A percentile compares a stretch with the other conserved stretches of the same genome.
Conservation (phyloP, 2,888 invertebrate species). For the Drosophila atroscutellata region DNA sequence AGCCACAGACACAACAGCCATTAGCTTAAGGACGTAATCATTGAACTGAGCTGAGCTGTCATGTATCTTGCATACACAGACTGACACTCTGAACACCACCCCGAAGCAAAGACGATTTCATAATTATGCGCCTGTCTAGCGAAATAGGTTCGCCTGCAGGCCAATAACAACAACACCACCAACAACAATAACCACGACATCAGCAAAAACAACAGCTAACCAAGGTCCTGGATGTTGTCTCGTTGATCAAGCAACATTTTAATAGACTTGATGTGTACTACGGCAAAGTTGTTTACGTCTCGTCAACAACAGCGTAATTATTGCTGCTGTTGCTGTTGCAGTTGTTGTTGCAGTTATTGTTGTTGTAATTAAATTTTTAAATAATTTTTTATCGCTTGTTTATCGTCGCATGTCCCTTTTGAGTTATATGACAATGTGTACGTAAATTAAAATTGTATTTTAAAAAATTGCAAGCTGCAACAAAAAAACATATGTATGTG, state of each 20-base stretch:
- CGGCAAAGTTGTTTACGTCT: constrained; percentile 71
- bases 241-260: constrained; percentile 76
- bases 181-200: constrained; percentile 2
- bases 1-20: background rate
- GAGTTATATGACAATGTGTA: constrained; percentile 71
- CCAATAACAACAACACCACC: constrained; percentile 8
- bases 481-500: constrained; percentile 13
- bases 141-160: constrained; percentile 56
- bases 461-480: constrained; percentile 44
- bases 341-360: constrained; percentile 41
- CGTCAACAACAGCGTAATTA: constrained; percentile 63
- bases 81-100: constrained; percentile 33
- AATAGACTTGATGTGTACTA: constrained; percentile 76
- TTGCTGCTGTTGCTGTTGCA: constrained; percentile 15
- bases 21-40: background rate
- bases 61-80: constrained; percentile 4
- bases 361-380: constrained; percentile 79
- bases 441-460: constrained; percentile 75
- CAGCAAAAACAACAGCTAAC: constrained; percentile 23
- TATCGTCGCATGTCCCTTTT: constrained; percentile 64
- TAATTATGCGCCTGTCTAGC: constrained; percentile 66
- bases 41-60: constrained; percentile 1
- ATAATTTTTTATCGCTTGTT: constrained; percentile 76
- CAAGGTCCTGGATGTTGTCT: constrained; percentile 43
- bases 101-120: constrained; percentile 48